Evolutionary conservation across 2,888 invertebrate genomes (phyloP).

Genomic region (Trypoxylon attenuatum): DNA sequence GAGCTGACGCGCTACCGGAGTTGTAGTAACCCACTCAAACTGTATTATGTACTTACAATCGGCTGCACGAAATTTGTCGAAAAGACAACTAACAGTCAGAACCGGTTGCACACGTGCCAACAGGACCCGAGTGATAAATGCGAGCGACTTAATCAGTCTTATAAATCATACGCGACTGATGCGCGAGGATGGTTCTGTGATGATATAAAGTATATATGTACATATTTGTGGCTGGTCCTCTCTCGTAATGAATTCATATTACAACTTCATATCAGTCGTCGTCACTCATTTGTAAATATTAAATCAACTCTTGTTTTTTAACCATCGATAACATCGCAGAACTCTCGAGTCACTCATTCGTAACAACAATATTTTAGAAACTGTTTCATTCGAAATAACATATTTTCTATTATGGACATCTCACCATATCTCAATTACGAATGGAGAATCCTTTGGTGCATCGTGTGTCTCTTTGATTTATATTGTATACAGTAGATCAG

Average conservation of each 20-base stretch:
- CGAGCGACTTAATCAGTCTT: slow-evolving; percentile 37
- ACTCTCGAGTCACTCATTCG: too few relatives aligned
- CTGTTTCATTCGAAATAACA: too few relatives aligned
- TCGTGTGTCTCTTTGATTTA: too few relatives aligned
- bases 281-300: too few relatives aligned
- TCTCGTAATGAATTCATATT: neutral
- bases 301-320: too few relatives aligned
- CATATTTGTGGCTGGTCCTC: neutral
- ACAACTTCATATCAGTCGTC: neutral
- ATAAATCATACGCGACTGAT: slow-evolving; percentile 34
- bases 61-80: slow-evolving; percentile 43
- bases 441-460: too few relatives aligned
- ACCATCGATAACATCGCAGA: too few relatives aligned
- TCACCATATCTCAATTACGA: too few relatives aligned
- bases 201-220: slow-evolving; percentile 8
- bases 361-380: too few relatives aligned
- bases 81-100: slow-evolving; percentile 18
- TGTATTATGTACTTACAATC: slow-evolving; percentile 10
- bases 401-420: too few relatives aligned
- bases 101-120: slow-evolving; percentile 43
- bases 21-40: slow-evolving; percentile 20
- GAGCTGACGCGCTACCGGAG: neutral
- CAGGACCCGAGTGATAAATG: slow-evolving; percentile 39
- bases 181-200: slow-evolving; percentile 10
- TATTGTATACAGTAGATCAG: too few relatives aligned